A percentile compares a stretch with the other conserved stretches of the same genome.
Evolutionary conservation across 37 sponge, comb jelly and placozoan genomes (phyloP).

Genomic region (Beroe ovata): DNA sequence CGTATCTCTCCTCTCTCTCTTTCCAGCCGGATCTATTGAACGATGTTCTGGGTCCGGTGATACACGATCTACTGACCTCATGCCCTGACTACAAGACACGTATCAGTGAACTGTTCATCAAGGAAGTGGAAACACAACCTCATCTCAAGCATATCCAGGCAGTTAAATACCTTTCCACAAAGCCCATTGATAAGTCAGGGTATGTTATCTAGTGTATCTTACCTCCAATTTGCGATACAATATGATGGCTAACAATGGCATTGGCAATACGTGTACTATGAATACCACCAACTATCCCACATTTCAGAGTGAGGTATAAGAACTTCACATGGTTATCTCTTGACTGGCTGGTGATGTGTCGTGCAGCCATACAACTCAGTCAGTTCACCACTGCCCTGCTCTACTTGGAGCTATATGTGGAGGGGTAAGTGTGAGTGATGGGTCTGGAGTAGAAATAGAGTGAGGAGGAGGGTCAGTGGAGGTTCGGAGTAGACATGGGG

Average conservation of each 20-base stretch:
- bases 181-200: slow-evolving; percentile 50
- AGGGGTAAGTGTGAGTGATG: slow-evolving; percentile 21
- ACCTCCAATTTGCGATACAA: background rate
- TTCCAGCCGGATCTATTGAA: slow-evolving; percentile 9
- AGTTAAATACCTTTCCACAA: slow-evolving; percentile 15
- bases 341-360: slow-evolving; percentile 59
- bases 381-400: slow-evolving; percentile 62
- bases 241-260: no score
- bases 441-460: no score
- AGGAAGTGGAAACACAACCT: background rate
- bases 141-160: slow-evolving; percentile 20
- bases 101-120: background rate
- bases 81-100: background rate
- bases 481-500: no score
- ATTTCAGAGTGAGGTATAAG: slow-evolving; percentile 13
- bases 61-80: slow-evolving; percentile 3
- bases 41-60: background rate
- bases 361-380: background rate
- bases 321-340: slow-evolving; percentile 36
- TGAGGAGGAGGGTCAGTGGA: no score
- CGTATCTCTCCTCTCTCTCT: no score
- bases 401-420: slow-evolving; percentile 41
- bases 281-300: background rate
- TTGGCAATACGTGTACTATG: no score
- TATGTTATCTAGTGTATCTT: background rate